Evolutionary conservation across 2,888 invertebrate species (phyloP).

Genomic region (Meteorus cinctellus): DNA sequence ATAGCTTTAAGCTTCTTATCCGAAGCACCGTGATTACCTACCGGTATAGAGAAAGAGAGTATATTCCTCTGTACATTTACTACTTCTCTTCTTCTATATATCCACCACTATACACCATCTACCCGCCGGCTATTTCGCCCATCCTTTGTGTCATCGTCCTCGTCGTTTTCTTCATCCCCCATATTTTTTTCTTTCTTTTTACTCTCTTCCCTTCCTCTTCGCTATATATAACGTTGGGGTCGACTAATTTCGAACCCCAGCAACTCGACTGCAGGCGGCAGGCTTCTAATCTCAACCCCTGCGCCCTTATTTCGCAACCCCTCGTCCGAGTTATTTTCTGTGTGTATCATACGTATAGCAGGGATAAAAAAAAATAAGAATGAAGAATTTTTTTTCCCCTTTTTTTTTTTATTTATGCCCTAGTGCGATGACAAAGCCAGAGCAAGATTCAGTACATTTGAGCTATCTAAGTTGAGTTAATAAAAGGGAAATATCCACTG

Average conservation of each 20-base stretch:
- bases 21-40: constrained; percentile 54
- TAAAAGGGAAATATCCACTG: constrained; percentile 7
- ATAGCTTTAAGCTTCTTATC: constrained; percentile 55
- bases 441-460: background rate
- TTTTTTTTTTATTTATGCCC: background rate
- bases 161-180: constrained; percentile 26
- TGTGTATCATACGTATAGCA: no score
- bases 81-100: constrained; percentile 28
- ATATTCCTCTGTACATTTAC: constrained; percentile 31
- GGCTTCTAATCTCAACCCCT: constrained; percentile 51
- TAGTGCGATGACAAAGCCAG: constrained; percentile 1
- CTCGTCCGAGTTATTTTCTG: constrained; percentile 10
- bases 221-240: constrained; percentile 31
- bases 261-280: constrained; percentile 45
- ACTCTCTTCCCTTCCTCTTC: constrained; percentile 36
- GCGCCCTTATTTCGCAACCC: constrained; percentile 28
- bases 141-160: constrained; percentile 11
- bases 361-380: constrained; percentile 2
- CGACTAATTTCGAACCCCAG: constrained; percentile 50
- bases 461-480: background rate
- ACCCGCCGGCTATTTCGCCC: constrained; percentile 29
- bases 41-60: constrained; percentile 26
- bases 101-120: constrained; percentile 1
- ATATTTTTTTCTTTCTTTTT: constrained; percentile 27
- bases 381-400: background rate